Evolutionary conservation across 2,888 invertebrate genomes (phyloP).

Genomic region (Volucella bombylans): DNA sequence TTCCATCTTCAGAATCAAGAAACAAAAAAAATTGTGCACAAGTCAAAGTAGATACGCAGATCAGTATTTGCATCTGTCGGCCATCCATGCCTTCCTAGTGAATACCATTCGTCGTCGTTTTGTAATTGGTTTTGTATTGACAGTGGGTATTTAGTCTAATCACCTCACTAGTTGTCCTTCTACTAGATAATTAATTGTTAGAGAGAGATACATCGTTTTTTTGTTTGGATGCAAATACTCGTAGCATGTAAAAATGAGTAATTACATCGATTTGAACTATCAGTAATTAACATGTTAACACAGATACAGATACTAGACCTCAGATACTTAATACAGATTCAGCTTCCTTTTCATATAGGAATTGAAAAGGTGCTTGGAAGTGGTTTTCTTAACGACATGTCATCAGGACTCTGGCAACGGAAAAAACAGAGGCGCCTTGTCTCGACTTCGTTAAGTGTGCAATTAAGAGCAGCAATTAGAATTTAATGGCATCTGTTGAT

Average conservation of each 20-base stretch:
- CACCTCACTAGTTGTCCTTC: conserved; percentile 30
- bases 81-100: background rate
- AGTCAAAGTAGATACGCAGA: conserved; percentile 6
- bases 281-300: conserved; percentile 21
- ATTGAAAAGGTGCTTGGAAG: conserved; percentile 9
- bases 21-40: conserved; percentile 56
- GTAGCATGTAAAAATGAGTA: background rate
- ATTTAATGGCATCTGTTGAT: conserved; percentile 1
- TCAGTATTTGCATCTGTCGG: background rate
- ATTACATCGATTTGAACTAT: conserved; percentile 14
- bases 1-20: conserved; percentile 13
- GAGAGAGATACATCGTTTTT: background rate
- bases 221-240: background rate
- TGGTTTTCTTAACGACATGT: conserved; percentile 20
- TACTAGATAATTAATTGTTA: conserved; percentile 39
- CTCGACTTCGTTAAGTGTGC: background rate
- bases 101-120: background rate
- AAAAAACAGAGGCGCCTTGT: background rate
- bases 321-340: background rate
- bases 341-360: background rate
- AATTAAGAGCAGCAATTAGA: conserved; percentile 1
- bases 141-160: conserved; percentile 10
- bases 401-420: conserved; percentile 22
- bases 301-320: too few species aligned
- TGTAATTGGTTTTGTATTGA: background rate